phyloP scores from a whole-genome alignment of 2,113 vertebrate species.

The Rostratula benghalensis region DNA sequence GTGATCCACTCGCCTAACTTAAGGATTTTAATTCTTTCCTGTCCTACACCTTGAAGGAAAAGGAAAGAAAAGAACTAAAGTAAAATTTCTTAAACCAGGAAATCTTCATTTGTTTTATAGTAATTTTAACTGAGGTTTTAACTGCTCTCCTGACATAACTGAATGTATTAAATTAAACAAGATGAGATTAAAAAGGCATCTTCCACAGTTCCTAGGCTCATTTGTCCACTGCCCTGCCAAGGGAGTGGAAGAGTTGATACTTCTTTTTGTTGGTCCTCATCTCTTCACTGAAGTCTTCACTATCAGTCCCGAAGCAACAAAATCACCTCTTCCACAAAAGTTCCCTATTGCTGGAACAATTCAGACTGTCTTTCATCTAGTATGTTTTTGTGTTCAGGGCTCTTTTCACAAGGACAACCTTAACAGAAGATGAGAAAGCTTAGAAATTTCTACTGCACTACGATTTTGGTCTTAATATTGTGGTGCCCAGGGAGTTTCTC shows the following conservation, averaged over 20 bases:
- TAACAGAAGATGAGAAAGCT: background rate
- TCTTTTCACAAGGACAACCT: background rate
- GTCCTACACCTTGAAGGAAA: background rate
- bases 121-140: background rate
- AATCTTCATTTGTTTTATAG: background rate
- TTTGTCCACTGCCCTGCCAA: background rate
- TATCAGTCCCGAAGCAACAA: background rate
- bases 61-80: background rate
- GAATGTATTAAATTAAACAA: background rate
- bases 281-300: background rate
- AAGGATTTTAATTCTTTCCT: background rate
- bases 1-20: background rate
- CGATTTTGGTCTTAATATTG: background rate
- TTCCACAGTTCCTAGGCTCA: background rate
- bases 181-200: background rate
- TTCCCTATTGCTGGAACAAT: background rate
- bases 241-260: background rate
- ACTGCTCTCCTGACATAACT: background rate
- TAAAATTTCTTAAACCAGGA: background rate
- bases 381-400: background rate
- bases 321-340: background rate
- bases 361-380: background rate
- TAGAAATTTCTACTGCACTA: background rate
- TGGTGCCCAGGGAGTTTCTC: background rate
- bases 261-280: background rate